Percentiles rank a stretch among this genome's conserved stretches.
Evolutionary conservation across 2,797 vertebrate genomes (phyloP).

Genomic region (Taeniopygia guttata): DNA sequence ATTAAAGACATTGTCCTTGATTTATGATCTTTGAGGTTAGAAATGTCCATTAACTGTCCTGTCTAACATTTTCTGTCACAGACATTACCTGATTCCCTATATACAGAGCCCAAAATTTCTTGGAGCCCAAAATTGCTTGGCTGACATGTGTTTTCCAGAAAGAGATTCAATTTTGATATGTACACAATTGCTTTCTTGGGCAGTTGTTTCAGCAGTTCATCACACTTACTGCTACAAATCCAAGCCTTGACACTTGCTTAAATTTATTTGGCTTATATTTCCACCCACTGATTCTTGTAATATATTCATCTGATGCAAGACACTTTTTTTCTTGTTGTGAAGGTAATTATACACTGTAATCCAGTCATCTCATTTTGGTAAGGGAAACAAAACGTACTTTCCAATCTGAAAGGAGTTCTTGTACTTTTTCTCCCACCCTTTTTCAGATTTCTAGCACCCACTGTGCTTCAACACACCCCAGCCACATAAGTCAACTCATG

Average conservation of each 20-base stretch:
- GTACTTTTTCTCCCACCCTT: not conserved
- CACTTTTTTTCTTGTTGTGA: slow-evolving; percentile 3
- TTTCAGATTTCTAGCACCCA: not conserved
- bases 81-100: not conserved
- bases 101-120: not conserved
- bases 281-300: slow-evolving; percentile 40
- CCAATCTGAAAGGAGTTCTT: not conserved
- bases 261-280: slow-evolving; percentile 39
- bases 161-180: not conserved
- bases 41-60: not conserved
- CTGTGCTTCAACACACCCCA: not conserved
- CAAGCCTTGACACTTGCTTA: not conserved
- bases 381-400: slow-evolving; percentile 6
- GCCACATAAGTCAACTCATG: not conserved
- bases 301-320: slow-evolving; percentile 20
- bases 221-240: not conserved
- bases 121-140: not conserved
- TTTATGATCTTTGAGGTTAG: not conserved
- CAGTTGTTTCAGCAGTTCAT: slow-evolving; percentile 21
- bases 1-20: not conserved
- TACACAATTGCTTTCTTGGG: not conserved
- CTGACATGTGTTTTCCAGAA: not conserved
- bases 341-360: slow-evolving; percentile 30
- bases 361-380: not conserved
- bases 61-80: not conserved